Evolutionary conservation across 2,888 invertebrate species (phyloP).

Genomic region (Ceriagrion tenellum): DNA sequence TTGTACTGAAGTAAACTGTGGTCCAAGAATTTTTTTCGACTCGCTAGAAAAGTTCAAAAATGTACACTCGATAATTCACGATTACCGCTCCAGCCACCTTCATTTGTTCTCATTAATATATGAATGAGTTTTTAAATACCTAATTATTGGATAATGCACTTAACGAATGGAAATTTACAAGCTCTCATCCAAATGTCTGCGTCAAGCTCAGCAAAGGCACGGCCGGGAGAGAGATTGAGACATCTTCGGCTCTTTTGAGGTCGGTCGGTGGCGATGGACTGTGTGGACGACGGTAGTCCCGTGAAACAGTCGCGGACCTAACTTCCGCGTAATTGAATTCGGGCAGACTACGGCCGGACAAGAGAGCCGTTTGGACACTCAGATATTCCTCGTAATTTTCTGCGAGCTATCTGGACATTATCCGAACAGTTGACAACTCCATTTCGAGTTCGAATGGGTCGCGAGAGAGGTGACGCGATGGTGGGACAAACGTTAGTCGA

Average conservation of each 20-base stretch:
- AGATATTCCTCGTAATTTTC: conserved; percentile 12
- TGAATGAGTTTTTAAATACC: no score
- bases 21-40: no score
- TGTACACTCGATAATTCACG: no score
- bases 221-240: neutral
- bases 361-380: neutral
- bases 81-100: no score
- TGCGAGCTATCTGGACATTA: neutral
- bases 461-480: no score
- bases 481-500: neutral
- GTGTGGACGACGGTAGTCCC: neutral
- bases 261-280: neutral
- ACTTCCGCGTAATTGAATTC: conserved; percentile 15
- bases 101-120: no score
- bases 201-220: neutral
- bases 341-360: neutral
- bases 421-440: neutral
- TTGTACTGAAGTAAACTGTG: no score
- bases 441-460: neutral
- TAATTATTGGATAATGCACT: no score
- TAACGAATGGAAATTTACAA: no score
- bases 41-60: no score
- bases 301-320: neutral
- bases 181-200: neutral
- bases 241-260: neutral